Evolutionary conservation across 2,113 vertebrate species (phyloP).

Genomic region (Carollia perspicillata): DNA sequence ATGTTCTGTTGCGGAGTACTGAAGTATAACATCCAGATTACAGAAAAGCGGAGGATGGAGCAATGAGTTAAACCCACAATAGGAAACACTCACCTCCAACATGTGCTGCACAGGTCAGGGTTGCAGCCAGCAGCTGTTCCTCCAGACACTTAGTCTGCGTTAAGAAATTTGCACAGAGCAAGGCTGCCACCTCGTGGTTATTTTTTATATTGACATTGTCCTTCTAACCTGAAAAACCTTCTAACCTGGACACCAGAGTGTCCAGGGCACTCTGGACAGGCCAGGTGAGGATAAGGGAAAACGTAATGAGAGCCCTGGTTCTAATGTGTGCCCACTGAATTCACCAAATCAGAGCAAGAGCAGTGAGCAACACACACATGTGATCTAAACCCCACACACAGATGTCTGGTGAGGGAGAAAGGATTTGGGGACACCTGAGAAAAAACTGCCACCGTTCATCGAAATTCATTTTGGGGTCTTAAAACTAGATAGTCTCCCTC

Average conservation of each 20-base stretch:
- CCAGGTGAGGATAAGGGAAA: background rate
- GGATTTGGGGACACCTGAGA: background rate
- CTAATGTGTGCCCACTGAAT: background rate
- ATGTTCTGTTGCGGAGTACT: background rate
- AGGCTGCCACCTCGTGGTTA: conserved; percentile 71
- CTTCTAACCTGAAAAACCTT: background rate
- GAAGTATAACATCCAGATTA: background rate
- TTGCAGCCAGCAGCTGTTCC: background rate
- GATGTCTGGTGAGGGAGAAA: background rate
- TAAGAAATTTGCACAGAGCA: conserved; percentile 34
- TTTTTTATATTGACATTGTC: background rate
- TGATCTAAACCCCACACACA: background rate
- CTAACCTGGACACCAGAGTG: background rate
- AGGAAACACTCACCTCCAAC: background rate
- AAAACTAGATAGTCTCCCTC: background rate
- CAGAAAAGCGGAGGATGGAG: background rate
- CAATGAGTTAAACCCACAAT: background rate
- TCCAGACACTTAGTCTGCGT: accelerated
- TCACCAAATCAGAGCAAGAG: background rate
- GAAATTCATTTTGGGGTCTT: background rate
- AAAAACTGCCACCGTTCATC: background rate
- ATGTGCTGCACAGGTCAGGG: too few species aligned
- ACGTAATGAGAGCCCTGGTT: background rate
- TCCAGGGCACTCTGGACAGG: background rate
- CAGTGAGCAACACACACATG: background rate